Conservation (phyloP, 2,888 invertebrate genomes). For the Cryptophagus acutangulus region DNA sequence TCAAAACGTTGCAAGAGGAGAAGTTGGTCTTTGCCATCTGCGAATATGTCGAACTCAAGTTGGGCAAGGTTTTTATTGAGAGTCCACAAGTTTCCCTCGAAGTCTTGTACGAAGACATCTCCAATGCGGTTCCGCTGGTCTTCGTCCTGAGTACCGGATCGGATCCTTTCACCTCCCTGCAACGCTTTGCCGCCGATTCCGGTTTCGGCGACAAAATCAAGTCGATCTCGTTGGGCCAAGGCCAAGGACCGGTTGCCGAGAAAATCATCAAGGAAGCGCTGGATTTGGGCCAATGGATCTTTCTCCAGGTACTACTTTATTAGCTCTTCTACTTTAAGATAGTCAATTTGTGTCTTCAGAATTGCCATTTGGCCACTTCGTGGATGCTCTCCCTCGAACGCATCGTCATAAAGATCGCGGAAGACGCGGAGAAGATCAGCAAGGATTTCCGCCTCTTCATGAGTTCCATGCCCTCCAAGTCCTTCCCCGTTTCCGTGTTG, state of each 20-base stretch:
- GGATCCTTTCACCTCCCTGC: conserved; percentile 80
- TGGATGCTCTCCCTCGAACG: conserved; percentile 86
- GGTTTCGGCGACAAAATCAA: conserved; percentile 63
- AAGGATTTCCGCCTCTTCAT: conserved; percentile 75
- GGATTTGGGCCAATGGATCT: conserved; percentile 79
- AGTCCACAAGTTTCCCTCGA: conserved; percentile 70
- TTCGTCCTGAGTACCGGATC: conserved; percentile 86
- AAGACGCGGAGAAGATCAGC: conserved; percentile 62
- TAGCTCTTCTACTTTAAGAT: background rate
- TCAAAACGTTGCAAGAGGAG: conserved; percentile 74
- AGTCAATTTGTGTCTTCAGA: conserved; percentile 53
- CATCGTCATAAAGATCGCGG: conserved; percentile 66
- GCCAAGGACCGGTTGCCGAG: conserved; percentile 86
- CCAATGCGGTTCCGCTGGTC: conserved; percentile 69
- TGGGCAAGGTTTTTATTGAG: conserved; percentile 77
- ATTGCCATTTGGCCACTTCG: conserved; percentile 88
- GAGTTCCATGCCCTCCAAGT: conserved; percentile 82
- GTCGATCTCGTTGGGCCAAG: conserved; percentile 85
- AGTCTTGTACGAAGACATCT: conserved; percentile 64
- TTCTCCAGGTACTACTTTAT: conserved; percentile 63
- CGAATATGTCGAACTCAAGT: conserved; percentile 69
- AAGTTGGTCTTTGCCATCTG: conserved; percentile 77
- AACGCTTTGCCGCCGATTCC: conserved; percentile 74
- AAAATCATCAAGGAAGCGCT: conserved; percentile 68
- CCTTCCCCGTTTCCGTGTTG: conserved; percentile 79